Evolutionary conservation across 2,113 vertebrate genomes (phyloP).

Genomic region (Emydocephalus ijimae): DNA sequence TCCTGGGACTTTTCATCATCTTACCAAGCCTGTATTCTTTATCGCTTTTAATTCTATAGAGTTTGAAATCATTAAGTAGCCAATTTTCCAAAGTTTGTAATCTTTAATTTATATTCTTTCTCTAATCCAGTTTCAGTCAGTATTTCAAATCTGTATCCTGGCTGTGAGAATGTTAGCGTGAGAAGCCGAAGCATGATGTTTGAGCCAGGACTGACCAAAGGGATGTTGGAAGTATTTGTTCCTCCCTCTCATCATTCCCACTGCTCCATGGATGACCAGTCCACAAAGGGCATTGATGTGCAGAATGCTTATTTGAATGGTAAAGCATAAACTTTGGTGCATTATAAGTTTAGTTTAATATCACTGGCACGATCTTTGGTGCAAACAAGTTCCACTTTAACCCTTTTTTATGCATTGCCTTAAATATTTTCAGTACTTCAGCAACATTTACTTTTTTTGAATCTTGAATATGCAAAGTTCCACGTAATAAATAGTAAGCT

Average conservation of each 20-base stretch:
- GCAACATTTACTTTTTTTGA: neutral
- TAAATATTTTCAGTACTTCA: neutral
- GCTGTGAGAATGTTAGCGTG: conserved; percentile 97
- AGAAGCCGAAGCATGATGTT: conserved; percentile 99
- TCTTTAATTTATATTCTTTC: conserved; percentile 27
- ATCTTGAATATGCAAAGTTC: neutral
- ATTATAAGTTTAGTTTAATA: neutral
- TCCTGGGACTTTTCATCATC: neutral
- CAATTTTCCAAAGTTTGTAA: conserved; percentile 50
- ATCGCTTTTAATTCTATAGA: neutral
- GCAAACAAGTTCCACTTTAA: neutral
- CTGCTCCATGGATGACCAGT: conserved; percentile 80
- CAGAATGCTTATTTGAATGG: conserved; percentile 83
- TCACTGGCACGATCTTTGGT: neutral
- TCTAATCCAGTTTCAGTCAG: conserved; percentile 85
- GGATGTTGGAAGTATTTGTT: conserved; percentile 87
- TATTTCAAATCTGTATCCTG: conserved; percentile 92
- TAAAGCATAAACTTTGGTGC: conserved; percentile 53
- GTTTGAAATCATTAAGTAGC: conserved; percentile 24
- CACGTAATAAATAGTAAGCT: neutral
- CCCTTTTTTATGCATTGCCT: neutral
- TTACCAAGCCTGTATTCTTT: neutral
- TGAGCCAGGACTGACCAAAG: conserved; percentile 94
- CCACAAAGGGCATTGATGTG: conserved; percentile 88
- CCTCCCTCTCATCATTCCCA: conserved; percentile 77